These are phyloP conservation scores for Phaethornis superciliosus DNA, from an alignment of 2,113 vertebrate genomes.

Conservation along the genomic window DNA sequence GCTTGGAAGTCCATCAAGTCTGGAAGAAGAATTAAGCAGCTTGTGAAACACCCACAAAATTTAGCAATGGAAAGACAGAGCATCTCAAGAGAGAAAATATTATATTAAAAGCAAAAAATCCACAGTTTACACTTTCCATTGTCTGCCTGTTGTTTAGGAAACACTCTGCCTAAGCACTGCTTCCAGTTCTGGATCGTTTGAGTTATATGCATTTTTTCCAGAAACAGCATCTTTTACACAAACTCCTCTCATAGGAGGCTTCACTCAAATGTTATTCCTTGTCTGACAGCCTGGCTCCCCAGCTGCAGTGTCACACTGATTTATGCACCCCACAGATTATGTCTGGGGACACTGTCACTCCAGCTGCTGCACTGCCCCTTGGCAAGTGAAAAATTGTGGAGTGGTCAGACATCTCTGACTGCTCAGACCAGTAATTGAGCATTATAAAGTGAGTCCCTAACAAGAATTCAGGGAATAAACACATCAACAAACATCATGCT, in stretches of 20 bases:
- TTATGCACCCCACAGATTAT: neutral
- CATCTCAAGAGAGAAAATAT: neutral
- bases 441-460: neutral
- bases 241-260: neutral
- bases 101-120: neutral
- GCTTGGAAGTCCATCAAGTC: neutral
- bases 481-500: neutral
- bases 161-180: neutral
- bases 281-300: neutral
- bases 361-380: neutral
- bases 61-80: rapidly evolving
- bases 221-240: neutral
- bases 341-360: neutral
- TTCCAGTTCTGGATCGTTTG: neutral
- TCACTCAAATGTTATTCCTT: neutral
- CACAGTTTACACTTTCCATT: neutral
- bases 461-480: neutral
- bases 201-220: neutral
- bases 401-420: neutral
- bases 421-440: neutral
- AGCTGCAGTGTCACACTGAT: neutral
- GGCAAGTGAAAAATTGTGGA: neutral
- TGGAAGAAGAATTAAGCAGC: neutral
- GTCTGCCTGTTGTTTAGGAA: neutral
- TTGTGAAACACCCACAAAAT: neutral